phyloP scores from a whole-genome alignment of 2,888 invertebrate genomes.

The Hemithea aestivaria region DNA sequence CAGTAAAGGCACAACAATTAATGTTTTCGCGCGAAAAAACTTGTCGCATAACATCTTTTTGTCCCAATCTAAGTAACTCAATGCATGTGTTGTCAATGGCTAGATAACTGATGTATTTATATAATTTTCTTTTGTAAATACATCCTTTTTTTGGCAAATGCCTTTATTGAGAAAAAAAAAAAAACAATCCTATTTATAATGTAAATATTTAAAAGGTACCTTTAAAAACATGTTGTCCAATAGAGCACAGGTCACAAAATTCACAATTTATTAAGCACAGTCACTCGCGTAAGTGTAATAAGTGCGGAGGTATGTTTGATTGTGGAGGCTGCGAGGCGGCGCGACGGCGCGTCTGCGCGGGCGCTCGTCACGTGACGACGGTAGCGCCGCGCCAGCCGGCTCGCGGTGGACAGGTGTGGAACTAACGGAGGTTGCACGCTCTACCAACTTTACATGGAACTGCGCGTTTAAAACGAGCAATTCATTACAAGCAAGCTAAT shows the following conservation, averaged over 20 bases:
- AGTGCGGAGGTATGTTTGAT: conserved; percentile 45
- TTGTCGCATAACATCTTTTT: too few relatives aligned
- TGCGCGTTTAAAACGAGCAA: conserved; percentile 39
- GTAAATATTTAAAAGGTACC: conserved; percentile 37
- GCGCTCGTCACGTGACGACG: conserved; percentile 69
- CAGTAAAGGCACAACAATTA: too few relatives aligned
- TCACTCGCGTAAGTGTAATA: conserved; percentile 59
- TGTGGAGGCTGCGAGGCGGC: conserved; percentile 73
- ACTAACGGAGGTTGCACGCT: conserved; percentile 66
- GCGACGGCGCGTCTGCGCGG: conserved; percentile 66
- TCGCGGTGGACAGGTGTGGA: conserved; percentile 43
- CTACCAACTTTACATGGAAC: conserved; percentile 41
- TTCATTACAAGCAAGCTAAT: too few relatives aligned
- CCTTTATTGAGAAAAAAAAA: too few relatives aligned
- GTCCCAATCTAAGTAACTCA: too few relatives aligned
- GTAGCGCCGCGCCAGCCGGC: conserved; percentile 59
- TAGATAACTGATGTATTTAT: too few relatives aligned
- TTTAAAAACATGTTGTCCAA: conserved; percentile 45
- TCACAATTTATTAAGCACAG: conserved; percentile 34
- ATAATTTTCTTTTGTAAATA: too few relatives aligned
- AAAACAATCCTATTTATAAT: conserved; percentile 15
- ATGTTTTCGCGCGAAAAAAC: too few relatives aligned
- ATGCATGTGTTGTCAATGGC: too few relatives aligned
- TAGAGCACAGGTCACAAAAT: conserved; percentile 28
- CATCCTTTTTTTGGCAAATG: too few relatives aligned